Percentiles rank a stretch among this genome's conserved stretches.
phyloP scores from a whole-genome alignment of 2,888 invertebrate genomes.

The Acronicta psi region DNA sequence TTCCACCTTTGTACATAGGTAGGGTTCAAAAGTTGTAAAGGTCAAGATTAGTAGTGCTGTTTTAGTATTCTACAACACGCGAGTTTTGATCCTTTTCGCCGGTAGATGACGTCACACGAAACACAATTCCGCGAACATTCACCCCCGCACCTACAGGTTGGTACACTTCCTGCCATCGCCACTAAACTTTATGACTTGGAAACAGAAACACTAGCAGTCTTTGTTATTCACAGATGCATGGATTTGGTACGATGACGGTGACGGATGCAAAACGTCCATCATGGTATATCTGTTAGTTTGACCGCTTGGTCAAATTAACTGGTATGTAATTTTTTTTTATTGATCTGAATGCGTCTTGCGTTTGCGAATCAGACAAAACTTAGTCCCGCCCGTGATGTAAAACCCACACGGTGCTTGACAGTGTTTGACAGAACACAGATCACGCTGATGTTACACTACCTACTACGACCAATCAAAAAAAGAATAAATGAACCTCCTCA shows the following conservation, averaged over 20 bases:
- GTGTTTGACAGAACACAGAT: too few species aligned
- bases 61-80: slow-evolving; percentile 29
- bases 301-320: slow-evolving; percentile 10
- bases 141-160: slow-evolving; percentile 27
- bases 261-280: slow-evolving; percentile 30
- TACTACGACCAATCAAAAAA: too few species aligned
- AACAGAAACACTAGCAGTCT: slow-evolving; percentile 53
- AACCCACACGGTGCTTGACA: too few species aligned
- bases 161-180: slow-evolving; percentile 40
- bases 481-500: neutral
- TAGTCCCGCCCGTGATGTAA: too few species aligned
- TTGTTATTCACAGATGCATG: slow-evolving; percentile 39
- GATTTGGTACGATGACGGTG: slow-evolving; percentile 47
- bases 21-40: slow-evolving; percentile 25
- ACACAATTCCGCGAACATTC: slow-evolving; percentile 17
- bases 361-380: too few species aligned
- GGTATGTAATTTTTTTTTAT: too few species aligned
- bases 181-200: slow-evolving; percentile 63
- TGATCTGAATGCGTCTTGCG: too few species aligned
- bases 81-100: slow-evolving; percentile 14
- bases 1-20: slow-evolving; percentile 4
- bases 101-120: slow-evolving; percentile 20
- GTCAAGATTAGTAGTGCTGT: slow-evolving; percentile 24
- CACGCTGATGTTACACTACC: too few species aligned
- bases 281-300: slow-evolving; percentile 18